These are phyloP conservation scores for Patella vulgata DNA, from an alignment of 1,140 invertebrate species.

Conservation along the genomic window DNA sequence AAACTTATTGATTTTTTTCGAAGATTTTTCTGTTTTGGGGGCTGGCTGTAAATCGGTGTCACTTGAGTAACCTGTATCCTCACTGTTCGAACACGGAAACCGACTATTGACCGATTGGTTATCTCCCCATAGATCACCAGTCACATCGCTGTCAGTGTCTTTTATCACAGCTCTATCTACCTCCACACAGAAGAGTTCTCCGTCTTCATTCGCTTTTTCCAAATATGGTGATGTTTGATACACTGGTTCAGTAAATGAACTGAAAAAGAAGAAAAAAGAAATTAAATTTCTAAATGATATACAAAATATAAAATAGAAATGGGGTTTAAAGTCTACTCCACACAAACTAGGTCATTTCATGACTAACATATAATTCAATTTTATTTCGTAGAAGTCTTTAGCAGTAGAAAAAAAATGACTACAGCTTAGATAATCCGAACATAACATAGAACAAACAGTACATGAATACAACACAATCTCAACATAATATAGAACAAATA, in stretches of 20 bases:
- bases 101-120: not conserved
- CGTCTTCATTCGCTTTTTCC: constrained; percentile 34
- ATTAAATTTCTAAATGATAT: not conserved
- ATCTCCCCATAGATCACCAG: not conserved
- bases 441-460: too few relatives aligned
- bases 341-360: too few relatives aligned
- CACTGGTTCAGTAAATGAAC: constrained; percentile 9
- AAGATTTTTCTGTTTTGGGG: constrained; percentile 8
- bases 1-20: not conserved
- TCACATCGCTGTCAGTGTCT: not conserved
- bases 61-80: constrained; percentile 33
- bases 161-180: constrained; percentile 19
- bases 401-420: too few relatives aligned
- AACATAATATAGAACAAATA: too few relatives aligned
- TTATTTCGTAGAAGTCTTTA: too few relatives aligned
- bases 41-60: constrained; percentile 16
- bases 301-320: too few relatives aligned
- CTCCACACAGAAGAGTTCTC: constrained; percentile 45
- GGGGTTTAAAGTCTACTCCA: too few relatives aligned
- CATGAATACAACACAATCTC: too few relatives aligned
- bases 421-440: too few relatives aligned
- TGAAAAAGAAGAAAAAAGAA: constrained; percentile 1
- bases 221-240: constrained; percentile 27
- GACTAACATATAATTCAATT: too few relatives aligned
- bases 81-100: constrained; percentile 28